A percentile compares a stretch with the other conserved stretches of the same genome.
Evolutionary conservation across 2,888 invertebrate genomes (phyloP).

Genomic region (Clunio marinus): DNA sequence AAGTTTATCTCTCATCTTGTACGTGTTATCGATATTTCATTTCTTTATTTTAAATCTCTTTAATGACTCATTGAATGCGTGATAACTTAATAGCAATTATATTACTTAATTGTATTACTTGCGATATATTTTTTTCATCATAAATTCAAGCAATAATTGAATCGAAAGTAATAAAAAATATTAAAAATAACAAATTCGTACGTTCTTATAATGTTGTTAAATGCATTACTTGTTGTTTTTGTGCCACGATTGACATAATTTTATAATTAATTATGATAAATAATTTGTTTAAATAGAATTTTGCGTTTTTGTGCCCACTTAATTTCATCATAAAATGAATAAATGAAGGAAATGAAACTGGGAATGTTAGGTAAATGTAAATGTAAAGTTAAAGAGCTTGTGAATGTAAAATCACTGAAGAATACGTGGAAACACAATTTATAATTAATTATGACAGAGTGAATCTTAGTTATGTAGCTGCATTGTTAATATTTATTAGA

Average conservation of each 20-base stretch:
- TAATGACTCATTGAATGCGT: neutral
- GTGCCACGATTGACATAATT: neutral
- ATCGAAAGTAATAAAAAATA: neutral
- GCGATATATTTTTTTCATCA: neutral
- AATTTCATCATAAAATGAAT: too few species aligned
- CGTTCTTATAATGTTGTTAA: conserved; percentile 17
- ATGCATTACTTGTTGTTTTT: neutral
- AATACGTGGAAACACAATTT: too few species aligned
- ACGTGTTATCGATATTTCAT: neutral
- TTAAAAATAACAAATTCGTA: conserved; percentile 16
- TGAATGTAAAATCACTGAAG: too few species aligned
- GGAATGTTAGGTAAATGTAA: too few species aligned
- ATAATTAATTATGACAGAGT: too few species aligned
- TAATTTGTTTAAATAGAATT: conserved; percentile 14
- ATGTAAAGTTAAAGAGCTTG: too few species aligned
- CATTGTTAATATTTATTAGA: too few species aligned
- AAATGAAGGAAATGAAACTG: too few species aligned
- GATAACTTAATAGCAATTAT: too few species aligned
- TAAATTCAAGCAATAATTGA: neutral
- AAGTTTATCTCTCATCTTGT: neutral
- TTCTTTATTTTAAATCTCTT: neutral
- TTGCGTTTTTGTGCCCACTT: conserved; percentile 18
- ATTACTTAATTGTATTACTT: neutral
- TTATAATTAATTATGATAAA: neutral
- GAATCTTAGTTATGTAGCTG: too few species aligned